Base-by-base conservation (phyloP, 1,140 invertebrate genomes). In the Bombyx mandarina region DNA sequence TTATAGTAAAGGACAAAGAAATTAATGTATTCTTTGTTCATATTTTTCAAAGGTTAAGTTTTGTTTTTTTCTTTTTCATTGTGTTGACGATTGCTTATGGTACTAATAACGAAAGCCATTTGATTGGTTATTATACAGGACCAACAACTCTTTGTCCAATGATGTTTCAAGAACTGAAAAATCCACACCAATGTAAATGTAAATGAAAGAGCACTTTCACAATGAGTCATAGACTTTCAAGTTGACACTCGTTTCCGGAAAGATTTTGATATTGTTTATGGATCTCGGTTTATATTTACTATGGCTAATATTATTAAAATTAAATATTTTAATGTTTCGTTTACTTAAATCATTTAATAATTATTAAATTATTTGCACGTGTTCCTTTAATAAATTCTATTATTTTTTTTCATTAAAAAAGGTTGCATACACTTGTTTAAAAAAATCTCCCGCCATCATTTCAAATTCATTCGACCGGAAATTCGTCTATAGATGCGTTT, bases 401-500 rank as follows among this genome's bases (percentile, higher is more conserved):
- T 44, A 12, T 44, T 43, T 43, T 4, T 45, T 43, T 45, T 7
- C 26, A 35, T 26, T 26, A 51, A 51, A 35, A 51, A 35, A 35
- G 26, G 26, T 9, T 9, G 18, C 18, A 35, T 35, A 9, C 0
- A 35, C 26, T 35, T 35, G 10, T 26, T 51, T 50, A 12, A 50
- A 50, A 50, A 50, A 50, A 50, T 67, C 75, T 85, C 77, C 77
- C 84, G 81, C 84, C 71, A 66, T 62, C 57, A 66, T 78, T 88
- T 88, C 65, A 75, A 86, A 84, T 78, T 69, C 56, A 67, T 78
- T 82, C 71, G 73, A 86, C 84, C 81, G 86, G 86, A 88, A 81
- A 79, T 83, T 82, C 76, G 76, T 82, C 83, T 81, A 86, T 86
- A 87, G 82, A 82, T 86, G 85, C 86, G 84, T 88, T 86, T 86